Evolutionary conservation across 2,113 vertebrate species (phyloP), one percentile per base, ranked within the genome.

Genomic region (Crotophaga sulcirostris): DNA sequence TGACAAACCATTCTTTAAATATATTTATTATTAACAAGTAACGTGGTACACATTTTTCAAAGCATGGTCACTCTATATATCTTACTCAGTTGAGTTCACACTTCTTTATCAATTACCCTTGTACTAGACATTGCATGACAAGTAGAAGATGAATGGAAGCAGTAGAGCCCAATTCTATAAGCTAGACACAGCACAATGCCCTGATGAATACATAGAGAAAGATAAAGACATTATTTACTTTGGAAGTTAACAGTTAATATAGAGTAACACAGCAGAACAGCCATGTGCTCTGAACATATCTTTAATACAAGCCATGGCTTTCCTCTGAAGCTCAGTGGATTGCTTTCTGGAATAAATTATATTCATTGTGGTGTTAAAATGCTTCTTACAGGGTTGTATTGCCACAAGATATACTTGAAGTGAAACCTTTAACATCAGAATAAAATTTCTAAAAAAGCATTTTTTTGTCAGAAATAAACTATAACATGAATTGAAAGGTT

Each of bases 31-130:
- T 89, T 93, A 78, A 86, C 80, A 94, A 87, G 85, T 89, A 89
- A 81, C 73, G 84, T 24, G 1, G 3, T 72, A 89, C 69, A 90
- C 73, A 91, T 95, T 94, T 96, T 95, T 96, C 86, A 91, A 92
- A 81, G 28, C 56, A 79, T 49, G 80, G 78, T 49, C 77, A 91
- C 80, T 94, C 89, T 44, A 87, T 95, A 68, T 64, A 89, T 97
- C 93, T 92, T 82, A 60, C 40, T 94, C 89, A 93, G 60, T 52
- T 79, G 76, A 81, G 62, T 91, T 94, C 81, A 76, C 83, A 72
- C 49, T 87, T 94, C 83, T 94, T 89, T 94, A 94, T 95, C 93
- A 87, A 94, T 92, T 94, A 94, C 69, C 60, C n/a, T 75, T 79
- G 62, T 78, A 60, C 31, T 47, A 97, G 91, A 81, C 73, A 68